Base-by-base conservation (phyloP, 2,888 invertebrate genomes). In the Caenorhabditis zanzibari region DNA sequence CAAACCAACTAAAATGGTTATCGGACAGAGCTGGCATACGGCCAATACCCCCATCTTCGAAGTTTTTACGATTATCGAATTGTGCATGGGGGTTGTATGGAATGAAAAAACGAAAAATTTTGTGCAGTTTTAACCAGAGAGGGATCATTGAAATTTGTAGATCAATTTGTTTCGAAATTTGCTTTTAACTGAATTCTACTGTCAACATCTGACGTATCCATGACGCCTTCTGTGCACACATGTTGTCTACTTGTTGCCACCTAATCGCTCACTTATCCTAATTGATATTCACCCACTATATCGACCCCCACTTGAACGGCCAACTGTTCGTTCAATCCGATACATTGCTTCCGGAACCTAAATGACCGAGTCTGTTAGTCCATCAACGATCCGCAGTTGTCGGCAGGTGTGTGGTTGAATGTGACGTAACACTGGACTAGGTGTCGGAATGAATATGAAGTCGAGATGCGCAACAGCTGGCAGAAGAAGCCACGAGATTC, bases 201-300 rank as follows among this genome's bases (percentile, higher is more conserved):
- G 58, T 44, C 69, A 61, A 59, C 77, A 77, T 61, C 61, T 77
- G 77, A 77, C 52, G 22, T 61, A 56, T 47, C 32, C 58, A 58
- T 68, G 66, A 47, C 41, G 26, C 59, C 68, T 66, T 76, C 66
- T 76, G 68, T 49, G 59, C 38, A 61, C 76, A 76, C 76, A 52
- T 76, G 76, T 75, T 75, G 66, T 44, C 64, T 44, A 52, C 74
- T 64, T 54, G 56, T 56, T 74, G 64, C 76, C 76, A 76, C 63
- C 77, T 77, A 77, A 77, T 63, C 77, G 77, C 63, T 71, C 77
- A 77, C 77, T 77, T 77, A 77, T 77, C 77, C 77, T 77, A 77
- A 77, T 77, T 77, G 71, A 77, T 71, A 77, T 69, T 59, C 61
- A 44, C 26, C 59, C 61, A 52, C 71, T 49, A 38, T 24, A 59